Conservation (phyloP, 2,888 invertebrate species). For the Coelogynopora nodosa region DNA sequence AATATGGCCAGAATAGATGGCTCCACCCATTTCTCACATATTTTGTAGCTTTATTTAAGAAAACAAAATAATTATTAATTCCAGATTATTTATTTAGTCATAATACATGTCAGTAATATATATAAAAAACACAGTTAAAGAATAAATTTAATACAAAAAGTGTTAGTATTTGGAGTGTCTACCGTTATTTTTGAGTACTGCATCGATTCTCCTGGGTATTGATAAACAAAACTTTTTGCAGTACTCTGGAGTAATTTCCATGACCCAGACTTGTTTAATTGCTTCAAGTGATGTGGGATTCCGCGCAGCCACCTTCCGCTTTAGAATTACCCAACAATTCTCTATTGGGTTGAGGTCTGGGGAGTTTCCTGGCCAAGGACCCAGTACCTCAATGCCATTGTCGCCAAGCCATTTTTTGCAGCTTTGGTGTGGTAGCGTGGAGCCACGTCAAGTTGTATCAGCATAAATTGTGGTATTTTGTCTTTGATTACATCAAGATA, state of each 20-base stretch:
- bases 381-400: too few relatives aligned
- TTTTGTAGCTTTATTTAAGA: background rate
- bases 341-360: background rate
- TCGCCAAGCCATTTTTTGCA: too few relatives aligned
- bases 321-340: background rate
- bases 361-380: background rate
- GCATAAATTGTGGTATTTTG: background rate
- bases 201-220: background rate
- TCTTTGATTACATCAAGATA: background rate
- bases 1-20: too few relatives aligned
- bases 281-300: background rate
- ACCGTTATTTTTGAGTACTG: slow-evolving; percentile 64
- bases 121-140: background rate
- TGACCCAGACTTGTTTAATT: background rate
- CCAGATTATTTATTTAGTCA: background rate
- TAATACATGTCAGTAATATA: background rate
- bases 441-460: too few relatives aligned
- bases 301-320: background rate
- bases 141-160: background rate
- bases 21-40: background rate
- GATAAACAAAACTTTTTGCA: background rate
- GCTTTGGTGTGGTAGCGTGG: too few relatives aligned
- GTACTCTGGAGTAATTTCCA: background rate
- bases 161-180: background rate
- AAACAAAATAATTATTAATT: background rate